Percentiles rank a stretch among this genome's conserved stretches.
These are phyloP conservation scores for Achroia grisella DNA, from an alignment of 1,140 invertebrate genomes.

Conservation along the genomic window DNA sequence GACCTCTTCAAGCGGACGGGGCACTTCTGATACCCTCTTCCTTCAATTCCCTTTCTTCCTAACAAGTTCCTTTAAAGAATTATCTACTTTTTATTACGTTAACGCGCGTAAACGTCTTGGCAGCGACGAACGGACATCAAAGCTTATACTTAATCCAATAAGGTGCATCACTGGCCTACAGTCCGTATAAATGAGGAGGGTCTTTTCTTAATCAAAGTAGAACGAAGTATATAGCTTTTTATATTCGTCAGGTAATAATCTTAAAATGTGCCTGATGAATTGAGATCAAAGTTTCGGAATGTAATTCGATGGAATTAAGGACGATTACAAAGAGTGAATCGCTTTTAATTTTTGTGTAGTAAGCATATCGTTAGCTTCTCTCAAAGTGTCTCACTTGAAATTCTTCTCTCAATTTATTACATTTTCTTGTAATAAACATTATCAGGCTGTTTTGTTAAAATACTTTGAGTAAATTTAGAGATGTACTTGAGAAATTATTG, in stretches of 20 bases:
- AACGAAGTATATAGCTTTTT: slow-evolving; percentile 22
- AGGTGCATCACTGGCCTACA: slow-evolving; percentile 34
- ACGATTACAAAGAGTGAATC: too few species aligned
- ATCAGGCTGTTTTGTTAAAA: too few species aligned
- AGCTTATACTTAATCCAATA: slow-evolving; percentile 48
- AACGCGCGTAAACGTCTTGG: slow-evolving; percentile 31
- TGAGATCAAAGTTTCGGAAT: slow-evolving; percentile 10
- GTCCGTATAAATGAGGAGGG: slow-evolving; percentile 24
- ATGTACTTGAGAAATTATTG: too few species aligned
- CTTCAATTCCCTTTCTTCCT: slow-evolving; percentile 32
- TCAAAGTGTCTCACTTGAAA: too few species aligned
- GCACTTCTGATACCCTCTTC: slow-evolving; percentile 23
- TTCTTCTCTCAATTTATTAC: too few species aligned
- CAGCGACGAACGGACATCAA: slow-evolving; percentile 40
- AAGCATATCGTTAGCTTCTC: too few species aligned
- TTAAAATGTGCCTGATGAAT: slow-evolving; percentile 26
- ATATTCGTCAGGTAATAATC: slow-evolving; percentile 24
- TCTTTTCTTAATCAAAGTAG: slow-evolving; percentile 37
- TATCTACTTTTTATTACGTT: slow-evolving; percentile 37
- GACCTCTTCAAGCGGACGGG: not conserved
- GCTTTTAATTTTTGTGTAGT: too few species aligned
- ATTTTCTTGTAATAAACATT: too few species aligned
- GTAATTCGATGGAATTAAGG: too few species aligned
- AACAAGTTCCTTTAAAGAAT: slow-evolving; percentile 38
- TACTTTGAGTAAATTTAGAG: too few species aligned